Base-by-base conservation (phyloP, 2,888 invertebrate genomes). In the Deroplatys truncata region DNA sequence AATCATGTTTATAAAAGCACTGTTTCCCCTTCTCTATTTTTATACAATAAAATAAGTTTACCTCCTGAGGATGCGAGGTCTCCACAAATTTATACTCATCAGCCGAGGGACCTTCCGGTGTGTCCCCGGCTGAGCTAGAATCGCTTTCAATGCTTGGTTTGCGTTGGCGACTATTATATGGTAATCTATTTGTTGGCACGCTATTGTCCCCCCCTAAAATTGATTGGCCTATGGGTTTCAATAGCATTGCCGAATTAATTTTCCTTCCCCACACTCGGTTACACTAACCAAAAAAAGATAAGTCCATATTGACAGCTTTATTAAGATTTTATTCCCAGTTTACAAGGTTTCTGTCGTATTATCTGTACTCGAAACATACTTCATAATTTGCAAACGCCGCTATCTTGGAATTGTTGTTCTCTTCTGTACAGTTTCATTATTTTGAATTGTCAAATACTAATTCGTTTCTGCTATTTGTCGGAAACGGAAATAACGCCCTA, bases 1-100 rank as follows among this genome's bases (percentile, higher is more conserved):
- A n/a, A 43, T 10, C 43, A 43, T 43, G 13, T 43, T 43, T 43
- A 43, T 13, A 43, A 43, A 43, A 13, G 13, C 43, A 43, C 35
- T 35, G 2, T 1, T 13, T 43, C 43, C n/a, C 43, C 1, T 13
- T 43, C 13, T 13, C 43, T 43, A 13, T 13, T 43, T 43, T 43
- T 13, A 43, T 13, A 43, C 43, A 43, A 7, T 43, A 43, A 43
- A 43, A 13, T 43, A 43, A 43, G n/a, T 84, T 90, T 90, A 93
- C 92, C 91, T 93, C 92, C 29, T 91, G 91, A 28, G 93, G 91
- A 91, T 93, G 93, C 29, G 92, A 91, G 25, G 92, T 89, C 90
- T 93, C 93, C 9, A 92, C 91, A 90, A 93, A 93, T 85, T 92
- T 92, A 91, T 92, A 93, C 90, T 93, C 93, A 90, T 93, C 93